Base-by-base conservation (phyloP, 2,113 vertebrate genomes). In the Triplophysa siluroides region DNA sequence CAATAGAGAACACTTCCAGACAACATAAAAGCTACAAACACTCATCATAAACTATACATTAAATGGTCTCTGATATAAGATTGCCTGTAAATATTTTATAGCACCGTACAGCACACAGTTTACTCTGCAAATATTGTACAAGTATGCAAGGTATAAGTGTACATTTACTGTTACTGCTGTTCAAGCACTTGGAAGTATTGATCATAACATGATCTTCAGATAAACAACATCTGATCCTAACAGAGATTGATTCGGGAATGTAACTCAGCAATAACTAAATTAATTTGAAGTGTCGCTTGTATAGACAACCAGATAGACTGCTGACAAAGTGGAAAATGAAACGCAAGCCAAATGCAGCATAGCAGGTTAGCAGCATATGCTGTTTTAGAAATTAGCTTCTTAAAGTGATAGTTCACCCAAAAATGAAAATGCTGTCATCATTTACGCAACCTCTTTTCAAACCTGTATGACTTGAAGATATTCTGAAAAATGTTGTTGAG, bases 291-390 rank as follows among this genome's bases (percentile, higher is more conserved):
- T 56, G 18, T 71, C 2, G n/a, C 11, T 45, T 67, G 11, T 65
- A 45, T 0, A 52, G 45, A 54, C 21, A 41, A 47, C 5, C 4
- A 67, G 1, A n/a, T 8, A 43, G 47, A 50, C 12, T 10, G n/a
- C 45, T 77, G 66, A 70, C 54, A 50, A 63, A 58, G n/a, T 29
- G 13, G 54, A 69, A 71, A 63, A 58, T 50, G n/a, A 63, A 54
- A 41, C 18, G 38, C 19, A 56, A 76, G 50, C 50, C 13, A 52
- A 16, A 16, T 52, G 14, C 50, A 5, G 3, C 13, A 16, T 18
- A 52, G 14, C 50, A 52, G 4, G 16, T 18, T 52, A 6, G 33
- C 33, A 38, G 33, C 33, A 38, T 33, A 33, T 33, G 33, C 33
- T 38, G 6, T 38, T 6, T 1, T 7, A 38, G 33, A 38, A 38